Percentiles rank a stretch among this genome's conserved stretches.
These are phyloP conservation scores for Dinocampus coccinellae DNA, from an alignment of 2,888 invertebrate genomes.

Conservation along the genomic window DNA sequence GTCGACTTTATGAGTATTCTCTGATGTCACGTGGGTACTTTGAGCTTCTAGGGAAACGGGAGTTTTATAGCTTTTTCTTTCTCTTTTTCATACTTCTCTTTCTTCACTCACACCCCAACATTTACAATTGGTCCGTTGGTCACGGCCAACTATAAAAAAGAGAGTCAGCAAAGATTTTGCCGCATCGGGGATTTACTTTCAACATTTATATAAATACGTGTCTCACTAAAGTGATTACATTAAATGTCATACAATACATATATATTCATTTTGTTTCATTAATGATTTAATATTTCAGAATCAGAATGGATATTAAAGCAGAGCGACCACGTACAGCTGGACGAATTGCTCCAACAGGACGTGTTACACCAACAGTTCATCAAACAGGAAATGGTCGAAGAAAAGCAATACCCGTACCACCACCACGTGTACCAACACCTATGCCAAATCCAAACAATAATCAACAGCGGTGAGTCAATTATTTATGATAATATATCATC, in stretches of 20 bases:
- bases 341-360: conserved; percentile 64
- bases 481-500: too few species aligned
- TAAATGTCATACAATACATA: not conserved
- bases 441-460: conserved; percentile 72
- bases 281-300: conserved; percentile 47
- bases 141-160: conserved; percentile 2
- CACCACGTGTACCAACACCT: conserved; percentile 73
- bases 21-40: conserved; percentile 54
- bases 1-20: conserved; percentile 54
- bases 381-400: conserved; percentile 61
- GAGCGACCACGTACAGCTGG: conserved; percentile 64
- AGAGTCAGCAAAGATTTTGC: conserved; percentile 12
- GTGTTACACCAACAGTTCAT: conserved; percentile 63
- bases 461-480: conserved; percentile 68
- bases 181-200: not conserved
- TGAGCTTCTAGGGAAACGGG: conserved; percentile 50
- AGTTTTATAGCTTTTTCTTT: conserved; percentile 50
- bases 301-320: conserved; percentile 62
- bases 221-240: not conserved
- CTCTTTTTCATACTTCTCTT: conserved; percentile 20
- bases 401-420: conserved; percentile 72
- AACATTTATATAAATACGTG: not conserved
- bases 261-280: conserved; percentile 21
- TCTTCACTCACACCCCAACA: conserved; percentile 42
- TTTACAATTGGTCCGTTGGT: conserved; percentile 25